These are phyloP conservation scores for Oxygymnocypris stewartii DNA, from an alignment of 2,113 vertebrate genomes.

Conservation along the genomic window DNA sequence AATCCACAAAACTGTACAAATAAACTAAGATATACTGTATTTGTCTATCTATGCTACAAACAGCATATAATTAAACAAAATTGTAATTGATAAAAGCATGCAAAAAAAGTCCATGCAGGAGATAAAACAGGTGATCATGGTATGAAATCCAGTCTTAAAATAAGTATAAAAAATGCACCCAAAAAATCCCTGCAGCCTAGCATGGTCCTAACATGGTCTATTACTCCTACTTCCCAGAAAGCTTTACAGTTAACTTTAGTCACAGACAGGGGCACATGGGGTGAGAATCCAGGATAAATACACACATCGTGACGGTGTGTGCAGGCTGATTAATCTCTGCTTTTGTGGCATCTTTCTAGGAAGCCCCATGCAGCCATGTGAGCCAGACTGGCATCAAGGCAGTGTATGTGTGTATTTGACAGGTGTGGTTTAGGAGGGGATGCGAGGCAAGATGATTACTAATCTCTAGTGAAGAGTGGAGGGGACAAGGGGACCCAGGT, in stretches of 20 bases:
- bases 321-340: constrained; percentile 41
- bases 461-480: constrained; percentile 24
- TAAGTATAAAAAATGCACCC: background rate
- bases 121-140: background rate
- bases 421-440: constrained; percentile 49
- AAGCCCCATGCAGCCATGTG: constrained; percentile 29
- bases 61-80: background rate
- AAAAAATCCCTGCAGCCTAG: background rate
- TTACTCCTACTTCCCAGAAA: constrained; percentile 45
- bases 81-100: background rate
- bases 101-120: background rate
- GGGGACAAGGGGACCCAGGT: constrained; percentile 42
- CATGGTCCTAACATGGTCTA: background rate
- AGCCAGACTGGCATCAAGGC: background rate
- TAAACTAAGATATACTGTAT: too few relatives aligned
- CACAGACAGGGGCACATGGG: background rate
- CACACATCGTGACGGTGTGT: constrained; percentile 19
- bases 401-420: constrained; percentile 25
- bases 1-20: background rate
- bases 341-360: constrained; percentile 49
- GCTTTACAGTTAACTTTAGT: constrained; percentile 23
- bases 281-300: constrained; percentile 23
- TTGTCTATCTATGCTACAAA: background rate
- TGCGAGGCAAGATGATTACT: constrained; percentile 43
- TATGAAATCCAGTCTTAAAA: background rate